Conservation (phyloP, 2,113 vertebrate species). For the Microtus oregoni region DNA sequence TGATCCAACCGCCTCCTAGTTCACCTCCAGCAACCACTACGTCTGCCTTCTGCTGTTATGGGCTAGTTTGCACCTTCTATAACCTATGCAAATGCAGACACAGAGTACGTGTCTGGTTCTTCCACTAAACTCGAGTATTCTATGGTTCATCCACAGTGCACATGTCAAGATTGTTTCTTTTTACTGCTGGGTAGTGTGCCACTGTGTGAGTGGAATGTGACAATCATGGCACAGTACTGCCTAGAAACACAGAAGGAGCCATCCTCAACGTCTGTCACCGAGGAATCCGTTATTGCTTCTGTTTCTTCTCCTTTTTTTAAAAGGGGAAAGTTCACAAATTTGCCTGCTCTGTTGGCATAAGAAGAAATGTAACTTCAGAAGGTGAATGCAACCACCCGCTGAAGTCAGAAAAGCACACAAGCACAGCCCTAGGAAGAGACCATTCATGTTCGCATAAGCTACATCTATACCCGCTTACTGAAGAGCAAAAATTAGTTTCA, state of each 20-base stretch:
- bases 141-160: background rate
- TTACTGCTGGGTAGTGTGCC: background rate
- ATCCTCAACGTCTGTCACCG: background rate
- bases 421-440: conserved; percentile 42
- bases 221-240: background rate
- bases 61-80: background rate
- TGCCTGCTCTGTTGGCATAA: conserved; percentile 17
- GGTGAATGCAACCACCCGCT: conserved; percentile 15
- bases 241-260: background rate
- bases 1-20: background rate
- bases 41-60: background rate
- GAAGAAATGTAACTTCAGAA: background rate
- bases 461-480: conserved; percentile 13
- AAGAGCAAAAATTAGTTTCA: conserved; percentile 41
- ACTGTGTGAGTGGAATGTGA: background rate
- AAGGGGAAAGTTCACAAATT: background rate
- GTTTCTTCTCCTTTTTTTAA: conserved; percentile 35
- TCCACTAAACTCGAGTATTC: background rate
- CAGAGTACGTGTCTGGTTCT: background rate
- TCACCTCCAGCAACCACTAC: background rate
- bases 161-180: background rate
- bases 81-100: background rate
- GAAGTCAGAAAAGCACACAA: conserved; percentile 24
- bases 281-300: conserved; percentile 21
- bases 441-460: background rate